These are phyloP conservation scores for Lithophane ornitopus DNA, from an alignment of 2,888 invertebrate genomes.

Conservation along the genomic window DNA sequence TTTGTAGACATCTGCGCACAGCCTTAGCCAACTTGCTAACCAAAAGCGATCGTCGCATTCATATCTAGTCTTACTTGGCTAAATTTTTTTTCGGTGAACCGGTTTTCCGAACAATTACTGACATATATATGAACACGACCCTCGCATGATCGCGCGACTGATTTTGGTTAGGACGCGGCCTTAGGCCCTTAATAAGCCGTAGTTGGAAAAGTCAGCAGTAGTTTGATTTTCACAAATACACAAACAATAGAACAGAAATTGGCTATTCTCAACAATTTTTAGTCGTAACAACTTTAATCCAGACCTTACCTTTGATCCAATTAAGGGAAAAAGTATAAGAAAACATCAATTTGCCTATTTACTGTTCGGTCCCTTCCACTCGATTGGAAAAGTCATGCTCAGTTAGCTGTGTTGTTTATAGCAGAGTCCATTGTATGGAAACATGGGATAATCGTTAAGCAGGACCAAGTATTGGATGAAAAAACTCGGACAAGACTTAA, in stretches of 20 bases:
- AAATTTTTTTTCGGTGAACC: too few relatives aligned
- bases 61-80: too few relatives aligned
- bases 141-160: too few relatives aligned
- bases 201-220: too few relatives aligned
- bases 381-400: constrained; percentile 46
- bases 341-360: constrained; percentile 52
- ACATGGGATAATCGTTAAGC: constrained; percentile 18
- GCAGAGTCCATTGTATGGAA: constrained; percentile 30
- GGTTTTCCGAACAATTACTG: too few relatives aligned
- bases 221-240: background rate
- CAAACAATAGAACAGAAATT: constrained; percentile 9
- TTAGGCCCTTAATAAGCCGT: background rate
- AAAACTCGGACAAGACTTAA: background rate
- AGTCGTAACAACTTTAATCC: constrained; percentile 33
- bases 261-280: constrained; percentile 7
- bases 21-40: too few relatives aligned
- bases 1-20: too few relatives aligned
- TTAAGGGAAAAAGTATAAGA: constrained; percentile 41
- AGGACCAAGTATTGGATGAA: background rate
- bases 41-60: too few relatives aligned
- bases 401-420: constrained; percentile 59
- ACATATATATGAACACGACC: too few relatives aligned
- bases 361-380: constrained; percentile 45
- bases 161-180: too few relatives aligned
- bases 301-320: constrained; percentile 44